phyloP scores from a whole-genome alignment of 2,888 invertebrate species.

The Drosophila kanekoi region DNA sequence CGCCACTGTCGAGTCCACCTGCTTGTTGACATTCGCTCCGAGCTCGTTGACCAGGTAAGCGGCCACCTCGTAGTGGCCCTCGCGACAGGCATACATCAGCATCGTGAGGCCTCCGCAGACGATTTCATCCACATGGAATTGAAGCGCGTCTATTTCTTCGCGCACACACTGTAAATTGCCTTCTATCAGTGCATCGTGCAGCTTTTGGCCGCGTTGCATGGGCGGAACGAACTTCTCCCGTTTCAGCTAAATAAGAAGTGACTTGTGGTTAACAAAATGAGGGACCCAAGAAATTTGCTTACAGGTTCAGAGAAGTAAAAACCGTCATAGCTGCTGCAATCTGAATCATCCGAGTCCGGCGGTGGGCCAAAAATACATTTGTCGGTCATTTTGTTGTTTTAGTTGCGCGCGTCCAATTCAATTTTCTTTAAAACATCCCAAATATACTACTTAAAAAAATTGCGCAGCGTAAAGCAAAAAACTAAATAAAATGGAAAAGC shows the following conservation, averaged over 20 bases:
- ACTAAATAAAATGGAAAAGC: constrained; percentile 46
- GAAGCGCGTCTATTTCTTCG: constrained; percentile 59
- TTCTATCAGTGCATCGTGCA: constrained; percentile 63
- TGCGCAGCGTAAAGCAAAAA: constrained; percentile 47
- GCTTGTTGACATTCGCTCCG: constrained; percentile 77
- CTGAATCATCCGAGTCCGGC: constrained; percentile 81
- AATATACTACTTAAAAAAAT: constrained; percentile 25
- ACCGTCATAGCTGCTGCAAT: constrained; percentile 82
- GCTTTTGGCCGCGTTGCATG: constrained; percentile 52
- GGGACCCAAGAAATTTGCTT: constrained; percentile 25
- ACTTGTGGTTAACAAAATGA: background rate
- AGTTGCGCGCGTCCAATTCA: constrained; percentile 5
- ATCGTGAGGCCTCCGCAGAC: constrained; percentile 68
- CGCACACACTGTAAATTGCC: constrained; percentile 67
- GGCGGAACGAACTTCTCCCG: constrained; percentile 20
- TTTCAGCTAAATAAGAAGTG: constrained; percentile 34
- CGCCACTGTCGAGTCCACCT: constrained; percentile 80
- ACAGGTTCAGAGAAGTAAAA: constrained; percentile 82
- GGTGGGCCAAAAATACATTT: constrained; percentile 70
- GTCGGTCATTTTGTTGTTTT: constrained; percentile 33
- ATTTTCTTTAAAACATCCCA: constrained; percentile 17
- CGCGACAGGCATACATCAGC: constrained; percentile 75
- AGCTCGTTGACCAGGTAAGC: constrained; percentile 69
- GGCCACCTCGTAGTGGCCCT: constrained; percentile 76
- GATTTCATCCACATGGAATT: constrained; percentile 59